A percentile compares a stretch with the other conserved stretches of the same genome.
Conservation (phyloP, 2,797 vertebrate species). For the Cuniculus paca region DNA sequence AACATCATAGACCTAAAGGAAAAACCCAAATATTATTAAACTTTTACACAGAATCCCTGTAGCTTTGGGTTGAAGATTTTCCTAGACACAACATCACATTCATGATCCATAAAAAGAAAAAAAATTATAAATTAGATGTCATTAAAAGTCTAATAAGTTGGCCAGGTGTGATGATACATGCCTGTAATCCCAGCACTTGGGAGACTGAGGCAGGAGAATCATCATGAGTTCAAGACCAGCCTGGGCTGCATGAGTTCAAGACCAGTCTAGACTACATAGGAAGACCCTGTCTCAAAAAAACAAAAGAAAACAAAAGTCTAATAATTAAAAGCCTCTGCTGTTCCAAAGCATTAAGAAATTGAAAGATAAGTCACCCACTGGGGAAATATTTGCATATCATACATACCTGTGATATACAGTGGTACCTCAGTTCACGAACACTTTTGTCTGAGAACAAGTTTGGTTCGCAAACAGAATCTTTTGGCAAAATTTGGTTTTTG, state of each 20-base stretch:
- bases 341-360: constrained; percentile 25
- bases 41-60: neutral
- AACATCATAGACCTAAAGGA: neutral
- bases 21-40: neutral
- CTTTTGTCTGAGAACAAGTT: neutral
- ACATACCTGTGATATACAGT: neutral
- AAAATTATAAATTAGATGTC: neutral
- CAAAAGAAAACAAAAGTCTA: neutral
- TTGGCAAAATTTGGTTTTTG: neutral
- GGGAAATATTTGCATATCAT: neutral
- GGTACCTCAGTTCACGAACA: neutral
- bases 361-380: neutral
- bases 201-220: neutral
- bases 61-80: neutral
- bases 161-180: neutral
- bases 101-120: neutral
- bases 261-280: neutral
- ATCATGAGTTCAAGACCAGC: neutral
- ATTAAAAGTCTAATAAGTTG: neutral
- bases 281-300: neutral
- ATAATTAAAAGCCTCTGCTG: neutral
- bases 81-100: neutral
- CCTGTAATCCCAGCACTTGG: neutral
- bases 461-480: neutral
- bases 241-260: neutral